A percentile compares a stretch with the other conserved stretches of the same genome.
Evolutionary conservation across 2,888 invertebrate genomes (phyloP).

Genomic region (Desoria tigrina): DNA sequence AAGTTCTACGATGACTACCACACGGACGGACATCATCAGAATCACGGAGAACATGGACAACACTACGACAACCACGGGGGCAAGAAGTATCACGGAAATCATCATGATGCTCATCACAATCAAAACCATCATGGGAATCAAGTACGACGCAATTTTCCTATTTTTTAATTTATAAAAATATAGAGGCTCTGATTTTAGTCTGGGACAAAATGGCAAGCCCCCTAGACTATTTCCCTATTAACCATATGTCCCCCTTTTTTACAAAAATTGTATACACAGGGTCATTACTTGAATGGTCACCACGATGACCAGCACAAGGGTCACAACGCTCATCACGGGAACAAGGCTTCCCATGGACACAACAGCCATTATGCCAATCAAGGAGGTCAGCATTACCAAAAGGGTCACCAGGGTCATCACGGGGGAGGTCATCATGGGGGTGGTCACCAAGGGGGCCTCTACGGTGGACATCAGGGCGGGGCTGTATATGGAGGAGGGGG

Average conservation of each 20-base stretch:
- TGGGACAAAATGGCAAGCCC: too few species aligned
- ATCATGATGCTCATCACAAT: constrained; percentile 44
- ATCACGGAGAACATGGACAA: constrained; percentile 48
- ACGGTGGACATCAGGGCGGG: constrained; percentile 22
- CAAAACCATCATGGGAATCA: constrained; percentile 48
- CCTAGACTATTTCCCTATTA: too few species aligned
- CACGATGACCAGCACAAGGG: constrained; percentile 45
- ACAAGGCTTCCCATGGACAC: constrained; percentile 28
- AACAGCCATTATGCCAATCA: constrained; percentile 40
- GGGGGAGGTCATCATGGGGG: constrained; percentile 21
- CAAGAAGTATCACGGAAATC: constrained; percentile 48
- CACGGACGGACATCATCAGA: constrained; percentile 37
- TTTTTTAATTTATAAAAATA: not conserved
- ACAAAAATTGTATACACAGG: too few species aligned
- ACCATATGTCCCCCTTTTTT: too few species aligned
- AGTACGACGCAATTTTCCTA: constrained; percentile 7
- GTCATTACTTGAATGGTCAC: constrained; percentile 41
- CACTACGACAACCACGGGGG: constrained; percentile 46
- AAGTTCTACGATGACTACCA: constrained; percentile 52
- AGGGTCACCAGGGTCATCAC: constrained; percentile 30
- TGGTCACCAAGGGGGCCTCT: constrained; percentile 11
- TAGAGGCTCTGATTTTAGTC: too few species aligned
- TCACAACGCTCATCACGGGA: constrained; percentile 35
- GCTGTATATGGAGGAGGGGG: constrained; percentile 15
- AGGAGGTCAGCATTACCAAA: constrained; percentile 37